Evolutionary conservation across 2,888 invertebrate genomes (phyloP), one percentile per base, ranked within the genome.

Genomic region (Eupithecia subfuscata): DNA sequence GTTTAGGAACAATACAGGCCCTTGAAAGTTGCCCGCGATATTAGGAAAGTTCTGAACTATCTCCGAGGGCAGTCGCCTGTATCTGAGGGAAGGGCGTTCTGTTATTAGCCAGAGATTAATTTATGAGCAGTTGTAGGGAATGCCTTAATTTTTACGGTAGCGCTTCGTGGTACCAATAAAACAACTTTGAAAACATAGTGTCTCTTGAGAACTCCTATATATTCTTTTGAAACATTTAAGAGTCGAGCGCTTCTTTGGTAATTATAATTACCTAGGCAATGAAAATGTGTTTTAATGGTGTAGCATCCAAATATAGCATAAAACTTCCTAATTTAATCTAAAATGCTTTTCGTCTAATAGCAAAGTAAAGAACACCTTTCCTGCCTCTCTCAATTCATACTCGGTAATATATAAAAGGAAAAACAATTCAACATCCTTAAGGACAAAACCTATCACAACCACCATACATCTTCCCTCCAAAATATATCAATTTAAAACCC

Each of bases 21-120:
- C 86, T 89, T 86, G 85, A 87, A 92, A 92, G 87, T 92, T 89
- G 78, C 81, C 85, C 88, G 84, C 88, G 88, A 92, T 92, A 93
- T 94, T 93, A 89, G 90, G 87, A 91, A 93, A 93, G 91, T 94
- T 93, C 78, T 78, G 34, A 71, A 77, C 74, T 77, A n/a, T 67
- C 43, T 67, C 40, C 22, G 8, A 34, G 37, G 22, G 40, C 34
- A 63, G 30, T 25, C 60, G 45, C 45, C 45, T 52, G 16, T 45
- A 14, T 40, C 65, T 65, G 34, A 37, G 67, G 67, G 67, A 22
- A 30, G 25, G 30, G 30, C 63, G 11, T 56, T 63, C n/a, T 48
- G 48, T 22, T 56, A 22, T 70, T 37, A 69, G 48, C 25, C 52
- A 8, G 52, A 56, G 9, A 69, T 48, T 48, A 48, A 69, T 48